Conservation (phyloP, 2,113 vertebrate genomes). For the Romanogobio albipinnatus region DNA sequence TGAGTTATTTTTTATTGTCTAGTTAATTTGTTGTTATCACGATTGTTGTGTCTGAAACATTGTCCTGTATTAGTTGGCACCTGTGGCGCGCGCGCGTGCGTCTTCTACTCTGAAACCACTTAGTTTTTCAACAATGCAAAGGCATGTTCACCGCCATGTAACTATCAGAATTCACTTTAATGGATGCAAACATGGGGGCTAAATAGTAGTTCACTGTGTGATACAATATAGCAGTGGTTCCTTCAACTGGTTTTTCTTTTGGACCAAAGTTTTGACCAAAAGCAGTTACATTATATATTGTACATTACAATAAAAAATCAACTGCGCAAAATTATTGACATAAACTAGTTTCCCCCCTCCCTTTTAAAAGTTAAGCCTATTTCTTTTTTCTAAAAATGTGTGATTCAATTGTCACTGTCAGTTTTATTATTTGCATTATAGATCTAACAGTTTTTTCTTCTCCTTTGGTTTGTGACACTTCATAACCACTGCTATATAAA, state of each 20-base stretch:
- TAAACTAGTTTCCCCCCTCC: not conserved
- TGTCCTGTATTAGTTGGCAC: not conserved
- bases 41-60: not conserved
- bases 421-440: not conserved
- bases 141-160: not conserved
- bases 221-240: not conserved
- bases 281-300: not conserved
- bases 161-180: not conserved
- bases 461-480: not conserved
- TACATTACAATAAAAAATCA: not conserved
- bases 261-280: not conserved
- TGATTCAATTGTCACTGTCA: not conserved
- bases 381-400: not conserved
- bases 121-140: not conserved
- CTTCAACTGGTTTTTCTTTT: not conserved
- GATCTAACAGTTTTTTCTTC: not conserved
- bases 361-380: not conserved
- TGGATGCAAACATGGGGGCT: not conserved
- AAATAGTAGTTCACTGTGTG: not conserved
- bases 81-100: conserved; percentile 18
- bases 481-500: not conserved
- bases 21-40: conserved; percentile 15
- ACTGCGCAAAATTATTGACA: not conserved
- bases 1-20: conserved; percentile 56
- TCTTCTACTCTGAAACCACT: conserved; percentile 4